Evolutionary conservation across 2,888 invertebrate genomes (phyloP).

Genomic region (Polydrusus cervinus): DNA sequence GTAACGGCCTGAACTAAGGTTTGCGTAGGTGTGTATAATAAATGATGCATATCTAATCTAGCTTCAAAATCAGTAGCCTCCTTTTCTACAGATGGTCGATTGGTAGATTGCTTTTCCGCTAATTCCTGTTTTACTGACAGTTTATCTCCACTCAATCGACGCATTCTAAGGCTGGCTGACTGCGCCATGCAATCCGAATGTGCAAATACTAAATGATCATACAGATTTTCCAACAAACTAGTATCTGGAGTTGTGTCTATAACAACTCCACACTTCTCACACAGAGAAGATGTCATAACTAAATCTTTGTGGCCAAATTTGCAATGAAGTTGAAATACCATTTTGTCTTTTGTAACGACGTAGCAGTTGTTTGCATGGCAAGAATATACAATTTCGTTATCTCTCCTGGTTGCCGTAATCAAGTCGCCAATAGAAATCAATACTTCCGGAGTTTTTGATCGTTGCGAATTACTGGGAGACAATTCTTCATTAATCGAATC

Average conservation of each 20-base stretch:
- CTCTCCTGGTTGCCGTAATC: conserved; percentile 58
- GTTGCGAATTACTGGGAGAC: neutral
- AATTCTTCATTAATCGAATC: conserved; percentile 20
- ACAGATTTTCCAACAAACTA: conserved; percentile 58
- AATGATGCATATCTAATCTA: neutral
- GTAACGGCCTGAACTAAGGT: neutral
- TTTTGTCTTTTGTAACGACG: conserved; percentile 62
- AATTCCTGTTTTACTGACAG: conserved; percentile 66
- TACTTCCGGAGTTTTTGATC: neutral
- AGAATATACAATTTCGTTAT: conserved; percentile 59
- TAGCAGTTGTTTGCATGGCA: conserved; percentile 65
- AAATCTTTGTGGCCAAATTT: conserved; percentile 61
- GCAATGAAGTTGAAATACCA: conserved; percentile 66
- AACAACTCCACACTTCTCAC: conserved; percentile 57
- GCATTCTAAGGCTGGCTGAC: conserved; percentile 20
- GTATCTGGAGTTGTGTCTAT: conserved; percentile 48
- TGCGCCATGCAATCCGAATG: conserved; percentile 56
- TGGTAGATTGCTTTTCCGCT: neutral
- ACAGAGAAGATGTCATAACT: conserved; percentile 52
- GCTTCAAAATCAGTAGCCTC: conserved; percentile 13
- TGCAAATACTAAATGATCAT: conserved; percentile 58
- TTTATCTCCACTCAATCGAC: conserved; percentile 70
- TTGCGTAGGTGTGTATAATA: neutral
- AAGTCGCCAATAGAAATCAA: conserved; percentile 57
- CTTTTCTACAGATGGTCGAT: conserved; percentile 2